Conservation (phyloP, 1,140 invertebrate genomes). For the Eurosta solidaginis region DNA sequence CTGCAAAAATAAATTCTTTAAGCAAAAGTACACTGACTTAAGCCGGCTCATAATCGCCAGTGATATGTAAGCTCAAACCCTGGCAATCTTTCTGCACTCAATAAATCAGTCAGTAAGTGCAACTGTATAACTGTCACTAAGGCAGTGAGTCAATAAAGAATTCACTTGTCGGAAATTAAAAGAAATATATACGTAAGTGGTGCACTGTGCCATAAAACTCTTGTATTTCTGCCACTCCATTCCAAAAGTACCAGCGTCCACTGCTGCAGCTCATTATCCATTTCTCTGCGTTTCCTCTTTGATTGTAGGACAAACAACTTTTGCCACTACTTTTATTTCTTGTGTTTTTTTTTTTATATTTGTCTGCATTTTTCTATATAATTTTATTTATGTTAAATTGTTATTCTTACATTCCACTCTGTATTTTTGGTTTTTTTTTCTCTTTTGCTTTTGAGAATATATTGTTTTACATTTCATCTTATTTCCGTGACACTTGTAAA, state of each 20-base stretch:
- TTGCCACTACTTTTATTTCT: neutral
- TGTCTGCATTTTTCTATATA: neutral
- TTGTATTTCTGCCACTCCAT: neutral
- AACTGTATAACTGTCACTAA: constrained; percentile 22
- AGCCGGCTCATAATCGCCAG: too few relatives aligned
- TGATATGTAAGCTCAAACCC: too few relatives aligned
- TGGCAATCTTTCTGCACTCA: neutral
- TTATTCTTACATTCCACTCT: too few relatives aligned
- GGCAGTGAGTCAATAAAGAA: constrained; percentile 6
- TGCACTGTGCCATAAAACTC: neutral
- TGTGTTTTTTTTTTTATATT: neutral
- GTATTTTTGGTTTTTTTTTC: neutral
- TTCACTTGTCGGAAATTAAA: neutral
- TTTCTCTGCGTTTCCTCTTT: neutral
- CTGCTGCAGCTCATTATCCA: neutral
- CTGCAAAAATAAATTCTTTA: too few relatives aligned
- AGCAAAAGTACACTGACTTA: too few relatives aligned
- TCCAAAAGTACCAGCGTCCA: neutral
- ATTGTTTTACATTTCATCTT: neutral
- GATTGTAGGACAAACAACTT: too few relatives aligned
- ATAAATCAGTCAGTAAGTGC: constrained; percentile 7
- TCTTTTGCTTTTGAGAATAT: neutral
- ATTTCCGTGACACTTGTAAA: constrained; percentile 13
- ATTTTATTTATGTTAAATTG: constrained; percentile 28
- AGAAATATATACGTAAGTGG: neutral